Evolutionary conservation across 2,113 vertebrate species (phyloP).

Genomic region (Corythornis madagascariensis): DNA sequence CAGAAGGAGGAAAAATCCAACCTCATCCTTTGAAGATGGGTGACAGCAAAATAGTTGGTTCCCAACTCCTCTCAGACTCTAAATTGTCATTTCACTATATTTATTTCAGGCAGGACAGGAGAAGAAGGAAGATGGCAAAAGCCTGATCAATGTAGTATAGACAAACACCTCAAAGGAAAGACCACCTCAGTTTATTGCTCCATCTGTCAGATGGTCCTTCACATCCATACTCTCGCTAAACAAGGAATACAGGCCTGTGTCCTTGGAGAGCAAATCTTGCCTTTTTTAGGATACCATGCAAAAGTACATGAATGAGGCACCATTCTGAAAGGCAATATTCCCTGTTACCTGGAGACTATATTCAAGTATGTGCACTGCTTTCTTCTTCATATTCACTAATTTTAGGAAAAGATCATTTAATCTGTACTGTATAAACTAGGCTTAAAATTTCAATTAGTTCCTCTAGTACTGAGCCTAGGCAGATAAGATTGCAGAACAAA

Average conservation of each 20-base stretch:
- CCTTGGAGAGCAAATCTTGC: not conserved
- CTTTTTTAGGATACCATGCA: not conserved
- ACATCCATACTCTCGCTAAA: not conserved
- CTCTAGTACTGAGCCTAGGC: not conserved
- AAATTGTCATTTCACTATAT: not conserved
- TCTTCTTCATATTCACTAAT: not conserved
- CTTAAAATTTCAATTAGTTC: not conserved
- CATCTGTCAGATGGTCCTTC: not conserved
- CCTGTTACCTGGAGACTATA: not conserved
- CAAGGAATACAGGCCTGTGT: not conserved
- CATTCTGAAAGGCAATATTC: not conserved
- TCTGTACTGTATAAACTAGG: not conserved
- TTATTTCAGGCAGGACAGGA: not conserved
- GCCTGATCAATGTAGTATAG: not conserved
- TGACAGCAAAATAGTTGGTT: not conserved
- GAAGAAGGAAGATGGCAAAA: not conserved
- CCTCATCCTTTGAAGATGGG: slow-evolving; percentile 2
- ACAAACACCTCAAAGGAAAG: not conserved
- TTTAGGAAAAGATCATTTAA: not conserved
- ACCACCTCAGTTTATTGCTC: not conserved
- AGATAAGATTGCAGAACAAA: not conserved
- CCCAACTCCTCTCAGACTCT: not conserved
- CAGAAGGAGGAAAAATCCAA: not conserved
- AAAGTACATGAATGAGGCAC: not conserved
- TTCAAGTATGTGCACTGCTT: not conserved